Evolutionary conservation across 2,797 vertebrate species (phyloP).

Genomic region (Alauda arvensis): DNA sequence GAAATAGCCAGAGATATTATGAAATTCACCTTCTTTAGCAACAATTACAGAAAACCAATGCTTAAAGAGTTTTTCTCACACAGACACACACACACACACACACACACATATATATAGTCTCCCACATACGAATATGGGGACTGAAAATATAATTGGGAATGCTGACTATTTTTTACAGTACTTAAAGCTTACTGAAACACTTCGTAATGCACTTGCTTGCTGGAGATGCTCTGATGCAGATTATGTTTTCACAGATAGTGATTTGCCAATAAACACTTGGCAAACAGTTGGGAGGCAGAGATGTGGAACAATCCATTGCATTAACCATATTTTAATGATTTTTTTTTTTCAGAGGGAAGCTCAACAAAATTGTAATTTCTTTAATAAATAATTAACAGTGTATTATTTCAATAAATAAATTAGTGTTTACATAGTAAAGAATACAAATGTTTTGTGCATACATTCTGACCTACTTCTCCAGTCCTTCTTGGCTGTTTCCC

Average conservation of each 20-base stretch:
- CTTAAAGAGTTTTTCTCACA: background rate
- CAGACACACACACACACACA: background rate
- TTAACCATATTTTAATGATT: conserved; percentile 61
- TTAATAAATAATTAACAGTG: conserved; percentile 76
- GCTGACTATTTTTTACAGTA: background rate
- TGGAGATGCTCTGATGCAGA: conserved; percentile 19
- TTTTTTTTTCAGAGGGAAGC: conserved; percentile 48
- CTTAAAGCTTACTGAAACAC: conserved; percentile 4
- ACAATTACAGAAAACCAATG: background rate
- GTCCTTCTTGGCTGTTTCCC: conserved; percentile 71
- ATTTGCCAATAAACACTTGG: conserved; percentile 49
- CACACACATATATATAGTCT: background rate
- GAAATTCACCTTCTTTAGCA: background rate
- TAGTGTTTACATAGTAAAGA: conserved; percentile 74
- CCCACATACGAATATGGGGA: background rate
- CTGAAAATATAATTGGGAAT: background rate
- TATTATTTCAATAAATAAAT: conserved; percentile 78
- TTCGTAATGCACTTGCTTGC: conserved; percentile 22
- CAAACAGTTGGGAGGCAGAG: conserved; percentile 54
- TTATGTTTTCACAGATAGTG: conserved; percentile 19
- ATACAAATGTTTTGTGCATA: conserved; percentile 74
- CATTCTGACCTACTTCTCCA: conserved; percentile 66
- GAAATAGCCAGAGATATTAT: background rate
- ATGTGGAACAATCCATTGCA: conserved; percentile 58
- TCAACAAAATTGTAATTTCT: conserved; percentile 73